phyloP scores from a whole-genome alignment of 2,113 vertebrate genomes.

The Marmota flaviventris region DNA sequence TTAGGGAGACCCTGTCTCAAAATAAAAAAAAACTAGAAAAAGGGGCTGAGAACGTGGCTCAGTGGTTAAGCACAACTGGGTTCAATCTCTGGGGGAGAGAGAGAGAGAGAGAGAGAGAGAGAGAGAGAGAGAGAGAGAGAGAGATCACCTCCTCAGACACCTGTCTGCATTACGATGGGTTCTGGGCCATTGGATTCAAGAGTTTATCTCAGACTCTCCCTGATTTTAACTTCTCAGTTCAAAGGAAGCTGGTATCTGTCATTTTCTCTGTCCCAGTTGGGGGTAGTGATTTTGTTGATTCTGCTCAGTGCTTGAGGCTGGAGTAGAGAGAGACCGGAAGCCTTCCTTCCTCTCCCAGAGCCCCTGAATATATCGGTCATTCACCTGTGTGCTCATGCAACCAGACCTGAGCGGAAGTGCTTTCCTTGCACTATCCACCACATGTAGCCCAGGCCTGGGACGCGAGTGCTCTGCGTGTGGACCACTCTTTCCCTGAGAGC shows the following conservation, averaged over 20 bases:
- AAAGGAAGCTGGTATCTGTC: neutral
- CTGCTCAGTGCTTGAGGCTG: neutral
- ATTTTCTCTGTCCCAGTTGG: neutral
- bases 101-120: too few species aligned
- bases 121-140: too few species aligned
- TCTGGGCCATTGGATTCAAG: neutral
- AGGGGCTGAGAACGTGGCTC: too few species aligned
- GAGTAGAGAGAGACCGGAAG: neutral
- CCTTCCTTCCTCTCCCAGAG: neutral
- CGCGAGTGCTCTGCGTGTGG: rapidly evolving
- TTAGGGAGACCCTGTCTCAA: too few species aligned
- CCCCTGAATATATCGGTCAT: neutral
- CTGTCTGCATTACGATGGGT: neutral
- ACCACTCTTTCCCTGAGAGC: neutral
- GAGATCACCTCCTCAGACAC: neutral
- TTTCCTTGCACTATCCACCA: neutral
- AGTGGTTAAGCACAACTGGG: too few species aligned
- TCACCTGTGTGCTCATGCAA: neutral
- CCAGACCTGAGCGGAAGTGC: too few species aligned
- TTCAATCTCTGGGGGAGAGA: too few species aligned
- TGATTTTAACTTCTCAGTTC: neutral
- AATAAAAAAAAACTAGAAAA: too few species aligned
- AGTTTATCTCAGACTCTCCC: neutral
- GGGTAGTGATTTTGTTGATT: neutral
- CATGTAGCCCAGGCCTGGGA: neutral